Conservation (phyloP, 2,797 vertebrate species). For the Acanthiza pusilla region DNA sequence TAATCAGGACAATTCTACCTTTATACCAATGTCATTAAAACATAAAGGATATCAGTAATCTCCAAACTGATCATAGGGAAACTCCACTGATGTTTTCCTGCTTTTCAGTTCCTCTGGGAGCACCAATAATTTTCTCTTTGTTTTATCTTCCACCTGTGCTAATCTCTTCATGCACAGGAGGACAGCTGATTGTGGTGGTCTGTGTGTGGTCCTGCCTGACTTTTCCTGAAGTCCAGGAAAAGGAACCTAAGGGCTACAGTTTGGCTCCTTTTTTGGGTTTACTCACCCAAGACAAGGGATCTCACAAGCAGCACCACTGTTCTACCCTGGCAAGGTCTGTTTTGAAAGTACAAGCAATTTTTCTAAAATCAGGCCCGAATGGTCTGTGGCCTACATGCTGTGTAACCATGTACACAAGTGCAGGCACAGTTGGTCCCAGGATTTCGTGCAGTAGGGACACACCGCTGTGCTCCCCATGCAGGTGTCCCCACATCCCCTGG, state of each 20-base stretch:
- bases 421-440: no score
- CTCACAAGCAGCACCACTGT: not conserved
- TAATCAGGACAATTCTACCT: not conserved
- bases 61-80: not conserved
- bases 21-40: not conserved
- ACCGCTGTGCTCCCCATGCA: rapidly evolving
- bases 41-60: not conserved
- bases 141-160: not conserved
- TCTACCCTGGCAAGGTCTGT: not conserved
- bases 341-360: not conserved
- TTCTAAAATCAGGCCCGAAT: not conserved
- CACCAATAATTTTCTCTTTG: not conserved
- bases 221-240: not conserved
- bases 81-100: not conserved
- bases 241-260: not conserved
- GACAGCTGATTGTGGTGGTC: not conserved
- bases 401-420: rapidly evolving
- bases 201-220: rapidly evolving
- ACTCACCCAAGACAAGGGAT: not conserved
- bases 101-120: not conserved
- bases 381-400: not conserved
- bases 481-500: not conserved
- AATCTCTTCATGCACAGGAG: not conserved
- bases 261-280: not conserved
- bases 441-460: rapidly evolving